phyloP scores from a whole-genome alignment of 2,113 vertebrate species.

The Corythaixoides concolor region DNA sequence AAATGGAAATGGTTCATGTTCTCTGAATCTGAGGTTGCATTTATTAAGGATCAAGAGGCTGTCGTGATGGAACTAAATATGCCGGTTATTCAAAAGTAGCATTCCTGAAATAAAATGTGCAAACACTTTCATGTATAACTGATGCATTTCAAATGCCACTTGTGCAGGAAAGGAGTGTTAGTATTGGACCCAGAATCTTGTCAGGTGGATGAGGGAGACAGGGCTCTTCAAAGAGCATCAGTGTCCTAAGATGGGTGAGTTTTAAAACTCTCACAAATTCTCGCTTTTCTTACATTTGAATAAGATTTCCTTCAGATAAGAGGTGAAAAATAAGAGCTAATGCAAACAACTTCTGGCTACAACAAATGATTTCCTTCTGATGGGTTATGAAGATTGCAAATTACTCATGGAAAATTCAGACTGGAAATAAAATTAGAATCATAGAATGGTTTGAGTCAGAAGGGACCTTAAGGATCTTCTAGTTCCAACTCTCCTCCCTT shows the following conservation, averaged over 20 bases:
- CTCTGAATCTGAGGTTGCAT: background rate
- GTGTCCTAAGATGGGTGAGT: background rate
- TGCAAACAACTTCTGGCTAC: background rate
- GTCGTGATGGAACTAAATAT: background rate
- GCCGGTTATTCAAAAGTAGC: background rate
- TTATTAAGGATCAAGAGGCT: background rate
- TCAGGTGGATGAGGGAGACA: fast-evolving
- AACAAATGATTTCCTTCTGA: background rate
- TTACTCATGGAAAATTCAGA: constrained; percentile 17
- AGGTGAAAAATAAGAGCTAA: background rate
- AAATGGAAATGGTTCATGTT: background rate
- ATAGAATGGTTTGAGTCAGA: too few relatives aligned
- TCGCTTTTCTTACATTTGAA: background rate
- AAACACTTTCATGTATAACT: background rate
- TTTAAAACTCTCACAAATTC: background rate
- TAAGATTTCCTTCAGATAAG: background rate
- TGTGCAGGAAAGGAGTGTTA: background rate
- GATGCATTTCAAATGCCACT: background rate
- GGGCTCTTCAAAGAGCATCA: background rate
- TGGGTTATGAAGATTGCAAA: background rate
- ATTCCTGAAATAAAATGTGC: background rate
- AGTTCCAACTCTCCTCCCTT: too few relatives aligned
- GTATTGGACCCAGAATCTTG: background rate
- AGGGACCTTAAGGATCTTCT: too few relatives aligned
- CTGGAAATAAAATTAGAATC: constrained; percentile 2